Evolutionary conservation across 2,888 invertebrate species (phyloP), one percentile per base, ranked within the genome.

Genomic region (Smittia aterrima): DNA sequence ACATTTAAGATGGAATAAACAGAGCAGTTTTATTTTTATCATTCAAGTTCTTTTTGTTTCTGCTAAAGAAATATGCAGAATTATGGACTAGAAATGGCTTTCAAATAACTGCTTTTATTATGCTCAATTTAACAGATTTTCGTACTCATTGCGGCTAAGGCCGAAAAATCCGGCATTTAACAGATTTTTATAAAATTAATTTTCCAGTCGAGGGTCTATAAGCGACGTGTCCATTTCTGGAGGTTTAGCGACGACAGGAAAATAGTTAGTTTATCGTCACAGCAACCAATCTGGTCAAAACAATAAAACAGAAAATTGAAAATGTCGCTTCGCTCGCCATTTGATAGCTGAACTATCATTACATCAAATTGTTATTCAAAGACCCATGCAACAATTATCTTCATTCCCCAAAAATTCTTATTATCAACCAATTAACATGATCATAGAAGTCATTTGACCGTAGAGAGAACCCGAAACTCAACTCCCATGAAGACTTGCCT

Each of bases 391-490:
- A 54, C 25, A 54, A 54, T 71, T 13, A 24, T 24, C 25, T 18
- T 9, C 16, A 16, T 41, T n/a, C 24, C n/a, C 24, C 25, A 20
- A 20, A 24, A 11, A 11, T 68, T 38, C 41, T 41, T 71, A 71
- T 71, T 71, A 71, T 71, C 70, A 71, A 71, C 40, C 70, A 71
- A 71, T 71, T 71, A 71, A 71, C 70, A 71, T 71, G 25, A 47
- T 68, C 68, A 68, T 68, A 41, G 41, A 68, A 41, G 16, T 22
- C 40, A 47, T 13, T 38, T 22, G 67, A 41, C 20, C 22, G 24
- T 7, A 1, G 1, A 53, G 53, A 47, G 7, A 32, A n/a, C n/a
- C 24, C 25, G 25, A 32, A 40, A 71, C 9, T 40, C 20, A 67
- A 16, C 18, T 20, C 16, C 67, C 40, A 38, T 67, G 18, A 54